These are phyloP conservation scores for Steatornis caripensis DNA, from an alignment of 2,113 vertebrate species.

Conservation along the genomic window DNA sequence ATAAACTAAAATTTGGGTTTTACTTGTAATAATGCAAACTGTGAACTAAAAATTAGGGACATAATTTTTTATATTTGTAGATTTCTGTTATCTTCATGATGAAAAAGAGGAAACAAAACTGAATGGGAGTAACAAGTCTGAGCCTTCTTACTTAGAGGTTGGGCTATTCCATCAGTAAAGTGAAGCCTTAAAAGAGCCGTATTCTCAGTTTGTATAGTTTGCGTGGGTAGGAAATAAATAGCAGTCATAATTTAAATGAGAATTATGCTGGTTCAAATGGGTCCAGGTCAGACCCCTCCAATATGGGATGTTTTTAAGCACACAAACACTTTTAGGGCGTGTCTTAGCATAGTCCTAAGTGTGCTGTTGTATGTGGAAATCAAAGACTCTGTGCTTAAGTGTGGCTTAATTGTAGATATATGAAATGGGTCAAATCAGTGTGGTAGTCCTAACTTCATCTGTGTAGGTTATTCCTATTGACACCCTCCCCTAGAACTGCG, in stretches of 20 bases:
- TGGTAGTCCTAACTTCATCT: not conserved
- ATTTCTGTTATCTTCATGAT: not conserved
- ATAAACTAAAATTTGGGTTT: not conserved
- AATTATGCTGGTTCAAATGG: not conserved
- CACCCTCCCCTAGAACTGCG: accelerated
- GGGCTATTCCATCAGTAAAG: not conserved
- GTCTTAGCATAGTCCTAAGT: not conserved
- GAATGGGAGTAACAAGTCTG: not conserved
- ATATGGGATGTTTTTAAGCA: not conserved
- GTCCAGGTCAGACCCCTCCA: not conserved
- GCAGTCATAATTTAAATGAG: not conserved
- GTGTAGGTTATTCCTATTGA: accelerated
- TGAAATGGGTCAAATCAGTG: too few species aligned
- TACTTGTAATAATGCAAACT: not conserved
- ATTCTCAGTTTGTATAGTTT: not conserved
- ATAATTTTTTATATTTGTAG: not conserved
- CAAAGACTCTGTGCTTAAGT: not conserved
- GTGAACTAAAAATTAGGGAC: not conserved
- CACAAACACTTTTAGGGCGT: accelerated
- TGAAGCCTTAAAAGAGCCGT: not conserved
- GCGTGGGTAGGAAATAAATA: not conserved
- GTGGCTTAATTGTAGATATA: not conserved
- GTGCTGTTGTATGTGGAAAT: accelerated
- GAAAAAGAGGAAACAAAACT: not conserved
- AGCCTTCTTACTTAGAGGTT: not conserved